Base-by-base conservation (phyloP, 2,113 vertebrate genomes). In the Colossoma macropomum region DNA sequence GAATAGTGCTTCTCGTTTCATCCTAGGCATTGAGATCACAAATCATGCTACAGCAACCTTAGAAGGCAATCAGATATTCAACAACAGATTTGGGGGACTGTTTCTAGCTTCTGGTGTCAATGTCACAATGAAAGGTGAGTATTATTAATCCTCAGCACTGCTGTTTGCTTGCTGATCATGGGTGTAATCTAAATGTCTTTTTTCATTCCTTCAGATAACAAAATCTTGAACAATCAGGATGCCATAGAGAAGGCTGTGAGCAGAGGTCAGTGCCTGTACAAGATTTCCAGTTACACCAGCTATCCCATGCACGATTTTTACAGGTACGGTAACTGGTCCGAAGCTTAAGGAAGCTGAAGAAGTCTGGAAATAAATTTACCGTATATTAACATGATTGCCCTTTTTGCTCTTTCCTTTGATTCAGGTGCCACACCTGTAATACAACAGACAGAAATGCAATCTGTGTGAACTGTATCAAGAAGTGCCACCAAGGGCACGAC, bases 291-390 rank as follows among this genome's bases (percentile, higher is more conserved):
- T 95, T 99, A 99, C 91, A 99, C 98, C 96, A 99, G 98, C 96
- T 99, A 99, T 85, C 98, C 98, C 84, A 99, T 99, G 98, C 98
- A 99, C 93, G 98, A 99, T 94, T 99, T 99, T 93, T 99, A 99
- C 97, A 99, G 98, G 98, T 99, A 97, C 94, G 56, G 80, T 10
- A 9, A 79, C 88, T 75, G 66, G 74, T 76, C n/a, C 15, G 71
- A 52, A n/a, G 17, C 30, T 82, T 21, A 56, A 71, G 32, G 66
- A 69, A 71, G 68, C 32, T 65, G 7, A 56, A 56, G 2, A 41
- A 28, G 34, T 25, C 41, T 74, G 28, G 13, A 81, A 15, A 75
- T 66, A 0, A 50, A 4, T 16, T 75, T 27, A 25, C 13, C 10
- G 21, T 54, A 8, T 19, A 32, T 32, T 38, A 32, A 75, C 8